Conservation (phyloP, 2,888 invertebrate species). For the Epinotia ramella region DNA sequence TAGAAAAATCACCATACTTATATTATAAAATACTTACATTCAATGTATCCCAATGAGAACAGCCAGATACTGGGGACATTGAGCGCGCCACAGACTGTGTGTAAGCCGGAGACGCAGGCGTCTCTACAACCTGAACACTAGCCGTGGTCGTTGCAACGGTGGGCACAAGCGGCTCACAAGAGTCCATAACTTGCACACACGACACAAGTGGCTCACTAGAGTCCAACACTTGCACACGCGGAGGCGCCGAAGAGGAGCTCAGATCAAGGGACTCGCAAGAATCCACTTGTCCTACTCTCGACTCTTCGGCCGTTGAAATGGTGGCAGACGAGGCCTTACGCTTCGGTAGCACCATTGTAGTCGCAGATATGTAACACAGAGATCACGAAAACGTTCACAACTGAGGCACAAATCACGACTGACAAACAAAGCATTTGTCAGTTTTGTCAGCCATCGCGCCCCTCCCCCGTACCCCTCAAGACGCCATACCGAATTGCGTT, state of each 20-base stretch:
- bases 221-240: constrained; percentile 2
- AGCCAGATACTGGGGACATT: no score
- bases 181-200: neutral
- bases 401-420: no score
- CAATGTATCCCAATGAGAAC: no score
- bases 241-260: constrained; percentile 14
- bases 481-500: no score
- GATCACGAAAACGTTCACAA: neutral
- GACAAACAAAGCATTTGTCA: no score
- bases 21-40: no score
- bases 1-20: no score
- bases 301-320: constrained; percentile 6
- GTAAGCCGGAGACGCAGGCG: constrained; percentile 5
- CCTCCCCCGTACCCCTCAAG: no score
- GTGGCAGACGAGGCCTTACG: neutral
- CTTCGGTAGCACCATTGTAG: constrained; percentile 19
- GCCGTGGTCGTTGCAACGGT: no score
- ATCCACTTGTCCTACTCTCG: constrained; percentile 20
- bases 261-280: constrained; percentile 13
- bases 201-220: constrained; percentile 4
- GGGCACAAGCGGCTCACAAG: no score
- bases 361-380: constrained; percentile 9
- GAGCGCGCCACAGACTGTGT: neutral
- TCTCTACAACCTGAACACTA: constrained; percentile 18
- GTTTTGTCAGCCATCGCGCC: no score